Base-by-base conservation (phyloP, 2,113 vertebrate species). In the Rhea americana region DNA sequence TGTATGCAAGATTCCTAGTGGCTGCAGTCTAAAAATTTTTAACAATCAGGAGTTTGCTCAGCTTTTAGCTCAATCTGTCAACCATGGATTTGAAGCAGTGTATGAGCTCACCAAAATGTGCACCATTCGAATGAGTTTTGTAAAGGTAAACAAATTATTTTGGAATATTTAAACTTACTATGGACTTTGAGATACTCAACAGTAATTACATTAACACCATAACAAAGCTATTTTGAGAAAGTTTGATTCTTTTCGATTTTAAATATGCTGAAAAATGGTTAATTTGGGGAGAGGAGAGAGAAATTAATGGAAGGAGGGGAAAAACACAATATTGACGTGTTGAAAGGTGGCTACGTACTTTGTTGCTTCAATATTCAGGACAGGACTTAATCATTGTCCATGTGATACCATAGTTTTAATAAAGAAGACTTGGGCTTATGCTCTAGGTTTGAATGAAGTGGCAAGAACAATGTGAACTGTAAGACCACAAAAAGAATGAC, bases 101-200 rank as follows among this genome's bases (percentile, higher is more conserved):
- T 99, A 99, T 68, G 99, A 99, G 97, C 99, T 99, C 81, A 99
- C 99, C 92, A 99, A 99, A 97, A 99, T 99, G 99, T 99, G 99
- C 85, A 99, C 99, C 94, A 99, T 99, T 94, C 98, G 99, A 61
- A 99, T 99, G 99, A 99, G 99, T 97, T 99, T 99, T 93, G 99
- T 99, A 90, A 99, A 99, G 98, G 99, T 99, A 95, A 97, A 94
- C 47, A 32, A 13, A 43, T 88, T 58, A 4, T 70, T 50, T 41
- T n/a, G 39, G 51, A 59, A 43, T 11, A 32, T 63, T 90, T 17
- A 68, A 48, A 13, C 39, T 67, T 58, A 10, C 32, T 92, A 6
- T 83, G 74, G 72, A 4, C 70, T 81, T 94, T 32, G 55, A 48
- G 47, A 24, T 78, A 7, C 74, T 91, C 11, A 58, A 15, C 21